phyloP scores from a whole-genome alignment of 2,113 vertebrate species.

The Paracanthobrama guichenoti region DNA sequence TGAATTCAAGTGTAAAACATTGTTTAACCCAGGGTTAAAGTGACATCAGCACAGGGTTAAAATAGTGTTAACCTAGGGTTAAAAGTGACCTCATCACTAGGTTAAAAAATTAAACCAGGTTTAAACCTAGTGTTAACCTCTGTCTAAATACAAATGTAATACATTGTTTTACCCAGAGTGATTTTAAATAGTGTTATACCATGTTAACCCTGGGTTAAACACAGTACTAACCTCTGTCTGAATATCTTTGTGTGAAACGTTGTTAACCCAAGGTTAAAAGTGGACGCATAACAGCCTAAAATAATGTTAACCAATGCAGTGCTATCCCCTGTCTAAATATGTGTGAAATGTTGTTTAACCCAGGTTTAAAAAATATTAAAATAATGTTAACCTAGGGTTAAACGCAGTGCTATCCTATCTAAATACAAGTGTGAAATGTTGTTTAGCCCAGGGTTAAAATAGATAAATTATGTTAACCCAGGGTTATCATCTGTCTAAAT shows the following conservation, averaged over 20 bases:
- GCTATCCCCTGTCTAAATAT: background rate
- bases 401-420: background rate
- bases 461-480: background rate
- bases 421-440: background rate
- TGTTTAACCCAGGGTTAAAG: background rate
- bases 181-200: background rate
- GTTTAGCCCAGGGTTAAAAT: background rate
- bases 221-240: too few relatives aligned
- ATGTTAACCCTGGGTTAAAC: background rate
- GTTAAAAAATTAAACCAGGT: background rate
- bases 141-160: background rate
- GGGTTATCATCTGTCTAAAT: background rate
- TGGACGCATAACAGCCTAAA: background rate
- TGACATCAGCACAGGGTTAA: too few relatives aligned
- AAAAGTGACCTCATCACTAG: background rate
- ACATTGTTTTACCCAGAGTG: background rate
- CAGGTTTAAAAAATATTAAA: background rate
- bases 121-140: background rate
- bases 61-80: conserved; percentile 23
- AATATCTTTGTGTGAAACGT: too few relatives aligned
- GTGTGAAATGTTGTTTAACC: background rate
- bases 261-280: background rate
- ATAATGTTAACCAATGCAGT: background rate
- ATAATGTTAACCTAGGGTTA: background rate
- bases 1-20: background rate